Evolutionary conservation across 2,888 invertebrate species (phyloP), one percentile per base, ranked within the genome.

Genomic region (Drosophila infuscata): DNA sequence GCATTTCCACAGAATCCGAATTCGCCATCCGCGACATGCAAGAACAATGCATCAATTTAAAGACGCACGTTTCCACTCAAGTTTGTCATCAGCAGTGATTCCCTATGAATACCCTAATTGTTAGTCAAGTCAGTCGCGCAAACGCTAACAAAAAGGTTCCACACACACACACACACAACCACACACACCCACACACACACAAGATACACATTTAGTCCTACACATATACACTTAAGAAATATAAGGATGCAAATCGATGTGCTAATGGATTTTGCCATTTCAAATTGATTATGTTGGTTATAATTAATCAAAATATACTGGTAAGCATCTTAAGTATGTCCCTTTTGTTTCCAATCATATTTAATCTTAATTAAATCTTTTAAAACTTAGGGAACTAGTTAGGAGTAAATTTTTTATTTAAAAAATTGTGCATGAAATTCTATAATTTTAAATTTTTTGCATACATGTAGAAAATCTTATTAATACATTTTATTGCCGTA

Each of bases 11-110:
- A 38, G 48, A 32, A 57, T 20, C 15, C 29, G 9, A 1, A 30
- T 0, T 20, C 32, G 20, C 15, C 30, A 49, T 49, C 56, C 53
- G 46, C 54, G 49, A 56, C 61, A 72, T 68, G 64, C 69, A 61
- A 82, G 80, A 88, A 81, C 86, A 88, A 86, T 88, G 79, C 88
- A 85, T 88, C 86, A 85, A 79, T 81, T 88, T 86, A 67, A 56
- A 60, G 65, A 71, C 75, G 60, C 78, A 79, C 83, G 78, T 82
- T 70, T 58, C 46, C 46, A 33, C 57, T 59, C 49, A 60, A 63
- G 68, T 66, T 79, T 83, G 73, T 61, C 79, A 63, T 49, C 66
- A 38, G 63, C 75, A 66, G 70, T 68, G 85, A 79, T 81, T 88
- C 65, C 71, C 75, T 66, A 59, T 72, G 79, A 81, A 83, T 88